Percentiles rank a stretch among this genome's conserved stretches.
These are phyloP conservation scores for Watersipora subatra DNA, from an alignment of 1,140 invertebrate species.

Conservation along the genomic window DNA sequence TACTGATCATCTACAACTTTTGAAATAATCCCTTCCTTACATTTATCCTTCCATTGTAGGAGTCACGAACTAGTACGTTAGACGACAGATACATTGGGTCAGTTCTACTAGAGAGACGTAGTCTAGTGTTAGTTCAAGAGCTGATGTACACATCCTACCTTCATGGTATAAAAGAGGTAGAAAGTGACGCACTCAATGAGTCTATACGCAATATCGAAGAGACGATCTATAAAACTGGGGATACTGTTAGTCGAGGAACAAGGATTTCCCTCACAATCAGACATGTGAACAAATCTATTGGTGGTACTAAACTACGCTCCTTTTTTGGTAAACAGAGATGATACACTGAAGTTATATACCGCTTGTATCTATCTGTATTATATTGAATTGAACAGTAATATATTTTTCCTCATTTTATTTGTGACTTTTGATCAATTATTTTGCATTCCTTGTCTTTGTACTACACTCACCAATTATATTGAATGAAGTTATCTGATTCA, in stretches of 20 bases:
- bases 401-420: no score
- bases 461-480: no score
- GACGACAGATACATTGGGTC: slow-evolving; percentile 40
- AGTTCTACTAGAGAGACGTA: slow-evolving; percentile 69
- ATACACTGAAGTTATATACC: no score
- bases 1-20: no score
- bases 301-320: neutral
- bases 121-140: slow-evolving; percentile 70
- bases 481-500: no score
- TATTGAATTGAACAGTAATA: no score
- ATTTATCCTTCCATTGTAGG: no score
- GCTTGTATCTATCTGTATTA: no score
- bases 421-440: no score
- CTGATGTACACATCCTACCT: slow-evolving; percentile 70
- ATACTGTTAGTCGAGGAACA: slow-evolving; percentile 49
- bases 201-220: slow-evolving; percentile 52
- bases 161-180: slow-evolving; percentile 71
- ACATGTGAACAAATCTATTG: slow-evolving; percentile 73
- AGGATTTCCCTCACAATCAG: slow-evolving; percentile 84
- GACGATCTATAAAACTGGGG: slow-evolving; percentile 15
- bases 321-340: neutral
- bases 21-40: no score
- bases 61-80: no score
- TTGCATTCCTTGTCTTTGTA: no score
- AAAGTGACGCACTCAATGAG: slow-evolving; percentile 54